phyloP scores from a whole-genome alignment of 2,113 vertebrate species.

The Donacobius atricapilla region DNA sequence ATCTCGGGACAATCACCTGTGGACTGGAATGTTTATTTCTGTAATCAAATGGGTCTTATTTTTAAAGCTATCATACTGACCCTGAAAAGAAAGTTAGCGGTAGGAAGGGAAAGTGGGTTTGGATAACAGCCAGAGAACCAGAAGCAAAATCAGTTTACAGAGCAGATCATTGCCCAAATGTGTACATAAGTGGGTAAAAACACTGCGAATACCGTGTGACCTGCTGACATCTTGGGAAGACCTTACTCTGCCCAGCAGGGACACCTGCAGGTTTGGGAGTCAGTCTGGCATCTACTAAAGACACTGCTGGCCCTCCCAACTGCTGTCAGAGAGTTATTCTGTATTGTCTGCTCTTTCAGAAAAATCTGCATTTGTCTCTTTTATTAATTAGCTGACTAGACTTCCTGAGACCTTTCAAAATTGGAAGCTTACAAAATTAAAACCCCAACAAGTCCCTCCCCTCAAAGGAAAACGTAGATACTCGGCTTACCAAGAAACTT shows the following conservation, averaged over 20 bases:
- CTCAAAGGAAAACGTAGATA: background rate
- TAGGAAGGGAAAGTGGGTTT: background rate
- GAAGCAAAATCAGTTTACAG: background rate
- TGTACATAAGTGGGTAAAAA: background rate
- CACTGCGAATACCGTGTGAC: background rate
- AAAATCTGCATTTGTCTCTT: background rate
- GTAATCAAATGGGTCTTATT: background rate
- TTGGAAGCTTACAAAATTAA: background rate
- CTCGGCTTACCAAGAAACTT: slow-evolving; percentile 87
- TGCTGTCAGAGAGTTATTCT: background rate
- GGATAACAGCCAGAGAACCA: background rate
- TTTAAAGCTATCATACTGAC: background rate
- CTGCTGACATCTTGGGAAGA: background rate
- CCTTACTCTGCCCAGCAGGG: background rate
- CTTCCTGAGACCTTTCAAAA: background rate
- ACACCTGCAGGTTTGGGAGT: background rate
- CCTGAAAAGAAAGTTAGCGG: background rate
- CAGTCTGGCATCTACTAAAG: background rate
- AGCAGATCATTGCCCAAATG: background rate
- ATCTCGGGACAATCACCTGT: background rate
- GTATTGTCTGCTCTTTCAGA: background rate
- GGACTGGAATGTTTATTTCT: background rate
- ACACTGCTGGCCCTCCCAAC: background rate
- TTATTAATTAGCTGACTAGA: background rate
- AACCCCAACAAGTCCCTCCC: background rate